Evolutionary conservation across 2,888 invertebrate species (phyloP).

Genomic region (Empis stercorea): DNA sequence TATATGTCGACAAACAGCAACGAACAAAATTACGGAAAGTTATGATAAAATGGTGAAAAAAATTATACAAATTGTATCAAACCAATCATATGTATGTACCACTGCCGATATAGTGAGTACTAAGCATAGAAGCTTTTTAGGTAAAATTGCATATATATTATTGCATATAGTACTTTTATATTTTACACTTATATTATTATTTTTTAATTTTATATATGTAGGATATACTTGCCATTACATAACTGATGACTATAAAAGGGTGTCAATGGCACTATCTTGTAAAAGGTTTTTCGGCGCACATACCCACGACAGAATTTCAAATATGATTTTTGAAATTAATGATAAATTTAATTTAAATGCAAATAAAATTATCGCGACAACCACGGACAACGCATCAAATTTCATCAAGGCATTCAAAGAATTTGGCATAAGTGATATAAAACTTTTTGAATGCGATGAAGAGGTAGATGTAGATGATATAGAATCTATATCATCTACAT

Average conservation of each 20-base stretch:
- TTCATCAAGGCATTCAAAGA: background rate
- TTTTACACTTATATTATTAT: no score
- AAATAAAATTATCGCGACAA: background rate
- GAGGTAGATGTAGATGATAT: background rate
- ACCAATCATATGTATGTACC: background rate
- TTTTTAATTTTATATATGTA: no score
- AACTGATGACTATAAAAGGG: background rate
- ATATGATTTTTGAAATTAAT: background rate
- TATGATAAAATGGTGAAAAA: background rate
- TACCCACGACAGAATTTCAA: background rate
- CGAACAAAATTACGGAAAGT: background rate
- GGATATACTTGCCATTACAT: background rate
- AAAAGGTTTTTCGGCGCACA: background rate
- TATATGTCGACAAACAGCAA: background rate
- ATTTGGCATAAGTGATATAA: background rate
- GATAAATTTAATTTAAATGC: background rate
- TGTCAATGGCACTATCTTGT: background rate
- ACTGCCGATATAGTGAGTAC: background rate
- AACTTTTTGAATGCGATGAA: background rate
- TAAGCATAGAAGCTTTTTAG: background rate
- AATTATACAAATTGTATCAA: background rate
- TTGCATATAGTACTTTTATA: no score
- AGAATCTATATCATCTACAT: no score
- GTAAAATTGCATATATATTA: no score
- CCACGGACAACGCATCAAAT: background rate